Evolutionary conservation across 2,797 vertebrate species (phyloP).

Genomic region (Gymnothorax reevesii): DNA sequence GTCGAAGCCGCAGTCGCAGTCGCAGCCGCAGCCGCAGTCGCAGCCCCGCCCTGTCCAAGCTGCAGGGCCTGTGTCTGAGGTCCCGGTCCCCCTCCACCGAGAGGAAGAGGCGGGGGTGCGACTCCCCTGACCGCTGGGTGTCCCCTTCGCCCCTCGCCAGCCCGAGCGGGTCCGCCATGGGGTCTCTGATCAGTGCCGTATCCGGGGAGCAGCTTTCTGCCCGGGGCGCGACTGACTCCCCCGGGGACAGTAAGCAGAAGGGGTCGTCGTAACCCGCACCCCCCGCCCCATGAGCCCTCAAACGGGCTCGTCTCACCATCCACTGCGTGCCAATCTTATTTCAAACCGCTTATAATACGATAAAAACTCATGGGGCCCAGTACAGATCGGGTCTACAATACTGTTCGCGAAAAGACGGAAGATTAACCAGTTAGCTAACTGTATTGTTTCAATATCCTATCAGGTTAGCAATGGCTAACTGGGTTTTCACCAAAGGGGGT

Average conservation of each 20-base stretch:
- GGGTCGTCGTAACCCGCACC: constrained; percentile 54
- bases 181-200: neutral
- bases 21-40: constrained; percentile 57
- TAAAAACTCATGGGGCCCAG: no score
- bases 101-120: constrained; percentile 38
- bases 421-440: no score
- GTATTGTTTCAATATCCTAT: no score
- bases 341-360: neutral
- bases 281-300: neutral
- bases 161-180: neutral
- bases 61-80: constrained; percentile 67
- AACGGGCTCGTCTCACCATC: neutral
- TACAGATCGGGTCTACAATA: no score
- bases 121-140: constrained; percentile 8
- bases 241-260: constrained; percentile 45
- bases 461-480: no score
- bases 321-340: neutral
- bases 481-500: no score
- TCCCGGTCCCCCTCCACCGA: constrained; percentile 74
- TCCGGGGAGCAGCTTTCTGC: constrained; percentile 26
- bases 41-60: constrained; percentile 60
- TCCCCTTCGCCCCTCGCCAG: neutral
- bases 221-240: constrained; percentile 14
- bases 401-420: no score
- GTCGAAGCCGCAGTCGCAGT: constrained; percentile 67